Evolutionary conservation across 2,113 vertebrate genomes (phyloP).

Genomic region (Numida meleagris): DNA sequence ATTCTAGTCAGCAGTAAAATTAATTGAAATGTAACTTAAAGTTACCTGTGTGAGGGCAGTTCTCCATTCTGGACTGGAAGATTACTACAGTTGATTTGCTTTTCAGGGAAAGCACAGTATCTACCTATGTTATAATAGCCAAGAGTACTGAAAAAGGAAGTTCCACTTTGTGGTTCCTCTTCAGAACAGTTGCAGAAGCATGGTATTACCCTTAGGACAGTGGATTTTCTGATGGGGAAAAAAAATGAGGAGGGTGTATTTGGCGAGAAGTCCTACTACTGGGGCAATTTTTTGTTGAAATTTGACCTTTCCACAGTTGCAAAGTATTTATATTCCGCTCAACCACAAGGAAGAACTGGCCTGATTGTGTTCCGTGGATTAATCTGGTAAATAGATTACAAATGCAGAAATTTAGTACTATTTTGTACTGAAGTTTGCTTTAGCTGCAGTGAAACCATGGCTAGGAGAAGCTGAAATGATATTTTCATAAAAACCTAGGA

Average conservation of each 20-base stretch:
- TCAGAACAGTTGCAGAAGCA: background rate
- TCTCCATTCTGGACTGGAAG: background rate
- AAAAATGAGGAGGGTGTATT: background rate
- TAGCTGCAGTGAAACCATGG: background rate
- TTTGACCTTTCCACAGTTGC: background rate
- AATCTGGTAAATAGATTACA: background rate
- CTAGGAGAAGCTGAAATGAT: background rate
- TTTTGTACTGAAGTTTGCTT: background rate
- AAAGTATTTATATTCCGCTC: background rate
- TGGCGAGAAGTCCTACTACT: background rate
- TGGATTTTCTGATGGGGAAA: background rate
- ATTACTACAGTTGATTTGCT: background rate
- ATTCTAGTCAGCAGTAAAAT: background rate
- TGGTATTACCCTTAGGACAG: background rate
- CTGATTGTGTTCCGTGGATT: background rate
- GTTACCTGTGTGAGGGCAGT: background rate
- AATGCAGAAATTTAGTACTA: background rate
- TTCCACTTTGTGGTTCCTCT: background rate
- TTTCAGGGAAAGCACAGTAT: background rate
- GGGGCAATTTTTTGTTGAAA: background rate
- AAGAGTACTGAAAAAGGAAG: background rate
- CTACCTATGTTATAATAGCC: accelerated
- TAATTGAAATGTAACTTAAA: background rate
- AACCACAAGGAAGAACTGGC: background rate
- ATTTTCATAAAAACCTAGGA: background rate